Percentiles rank a stretch among this genome's conserved stretches.
phyloP scores from a whole-genome alignment of 2,797 vertebrate genomes.

The Hypotaenidia philippensis region DNA sequence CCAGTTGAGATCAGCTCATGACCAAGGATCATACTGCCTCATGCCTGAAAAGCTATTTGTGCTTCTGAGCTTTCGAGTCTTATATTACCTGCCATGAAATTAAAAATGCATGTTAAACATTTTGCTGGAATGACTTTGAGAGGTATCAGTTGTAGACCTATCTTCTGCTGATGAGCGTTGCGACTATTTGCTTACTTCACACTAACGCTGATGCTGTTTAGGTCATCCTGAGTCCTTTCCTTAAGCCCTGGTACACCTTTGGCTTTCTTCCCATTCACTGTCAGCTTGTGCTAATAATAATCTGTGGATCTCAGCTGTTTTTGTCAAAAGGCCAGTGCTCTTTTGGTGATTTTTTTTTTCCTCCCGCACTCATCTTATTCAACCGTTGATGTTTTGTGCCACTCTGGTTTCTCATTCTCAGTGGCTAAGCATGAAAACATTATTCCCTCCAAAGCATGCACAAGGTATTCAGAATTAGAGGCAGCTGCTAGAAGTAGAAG shows the following conservation, averaged over 20 bases:
- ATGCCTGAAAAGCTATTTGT: not conserved
- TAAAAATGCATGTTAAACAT: not conserved
- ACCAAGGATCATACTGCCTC: not conserved
- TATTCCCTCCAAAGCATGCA: not conserved
- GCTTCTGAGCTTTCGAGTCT: not conserved
- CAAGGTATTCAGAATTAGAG: not conserved
- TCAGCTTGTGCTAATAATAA: conserved; percentile 64
- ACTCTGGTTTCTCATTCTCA: conserved; percentile 9
- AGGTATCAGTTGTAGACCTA: not conserved
- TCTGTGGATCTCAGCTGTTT: conserved; percentile 38
- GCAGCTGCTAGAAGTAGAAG: conserved; percentile 50
- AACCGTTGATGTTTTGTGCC: not conserved
- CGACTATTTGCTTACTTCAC: conserved; percentile 17
- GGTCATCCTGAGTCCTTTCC: conserved; percentile 23
- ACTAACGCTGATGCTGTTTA: not conserved
- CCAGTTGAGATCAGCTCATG: not conserved
- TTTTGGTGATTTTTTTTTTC: not conserved
- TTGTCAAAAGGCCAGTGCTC: not conserved
- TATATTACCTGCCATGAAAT: not conserved
- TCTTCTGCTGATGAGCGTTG: not conserved
- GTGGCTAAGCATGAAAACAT: not conserved
- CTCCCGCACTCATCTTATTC: not conserved
- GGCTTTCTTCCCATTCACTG: conserved; percentile 34
- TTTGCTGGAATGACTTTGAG: not conserved
- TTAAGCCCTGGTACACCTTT: conserved; percentile 15